These are phyloP conservation scores for Teleogryllus oceanicus DNA, from an alignment of 2,888 invertebrate genomes.

Conservation along the genomic window DNA sequence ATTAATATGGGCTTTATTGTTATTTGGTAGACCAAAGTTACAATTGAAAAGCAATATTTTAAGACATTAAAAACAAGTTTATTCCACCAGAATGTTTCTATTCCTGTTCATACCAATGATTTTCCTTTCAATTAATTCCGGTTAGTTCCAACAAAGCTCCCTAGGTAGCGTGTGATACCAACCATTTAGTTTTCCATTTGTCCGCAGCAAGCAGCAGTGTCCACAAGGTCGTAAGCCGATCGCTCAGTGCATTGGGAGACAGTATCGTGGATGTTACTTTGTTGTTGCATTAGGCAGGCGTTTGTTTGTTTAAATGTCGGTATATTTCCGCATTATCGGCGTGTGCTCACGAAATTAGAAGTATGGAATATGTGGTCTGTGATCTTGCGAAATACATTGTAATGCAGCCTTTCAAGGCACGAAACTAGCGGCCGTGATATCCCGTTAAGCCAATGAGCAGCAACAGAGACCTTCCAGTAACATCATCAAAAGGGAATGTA, in stretches of 20 bases:
- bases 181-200: not conserved
- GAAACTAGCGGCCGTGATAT: constrained; percentile 30
- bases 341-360: not conserved
- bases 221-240: not conserved
- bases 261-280: constrained; percentile 2
- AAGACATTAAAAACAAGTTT: too few species aligned
- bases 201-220: not conserved
- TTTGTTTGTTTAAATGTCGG: constrained; percentile 9
- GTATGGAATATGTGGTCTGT: constrained; percentile 7
- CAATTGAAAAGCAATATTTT: too few species aligned
- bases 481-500: constrained; percentile 27
- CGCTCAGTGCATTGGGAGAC: constrained; percentile 5
- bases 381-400: not conserved
- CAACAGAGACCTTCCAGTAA: constrained; percentile 27
- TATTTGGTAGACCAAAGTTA: too few species aligned
- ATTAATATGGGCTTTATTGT: too few species aligned
- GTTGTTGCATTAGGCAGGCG: constrained; percentile 2
- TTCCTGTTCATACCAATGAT: too few species aligned
- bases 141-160: not conserved
- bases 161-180: not conserved
- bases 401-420: not conserved
- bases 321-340: constrained; percentile 7
- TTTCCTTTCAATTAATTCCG: too few species aligned
- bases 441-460: constrained; percentile 32
- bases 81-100: too few species aligned